Evolutionary conservation across 2,888 invertebrate genomes (phyloP), one percentile per base, ranked within the genome.

Genomic region (Lypha dubia): DNA sequence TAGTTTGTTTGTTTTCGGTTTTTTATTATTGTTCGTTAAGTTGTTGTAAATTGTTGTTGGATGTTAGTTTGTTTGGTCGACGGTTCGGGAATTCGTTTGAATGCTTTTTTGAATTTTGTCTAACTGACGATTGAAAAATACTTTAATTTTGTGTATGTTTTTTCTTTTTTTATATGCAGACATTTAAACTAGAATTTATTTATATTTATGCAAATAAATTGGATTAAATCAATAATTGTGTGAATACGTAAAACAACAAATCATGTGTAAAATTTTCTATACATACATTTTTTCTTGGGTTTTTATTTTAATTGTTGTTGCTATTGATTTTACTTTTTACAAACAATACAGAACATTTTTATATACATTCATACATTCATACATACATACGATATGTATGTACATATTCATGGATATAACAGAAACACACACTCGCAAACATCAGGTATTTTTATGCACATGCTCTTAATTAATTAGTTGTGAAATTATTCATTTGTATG

Each of bases 141-240:
- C 24, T 41, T 32, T 17, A 46, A n/a, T n/a, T n/a, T n/a, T n/a
- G n/a, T n/a, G n/a, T n/a, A n/a, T n/a, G 5, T 24, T 28, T 17
- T 65, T 24, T 17, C 5, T 13, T 24, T 46, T 9, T 65, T 24
- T 13, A 28, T 46, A 24, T 35, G 60, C 32, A 35, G n/a, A 46
- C 35, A 49, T 49, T 32, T 73, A 35, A 41, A 38, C 41, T 71
- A 60, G 49, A 51, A 73, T 74, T 46, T 46, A 53, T 67, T 67
- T 60, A 44, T 62, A 79, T 74, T 74, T 67, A 74, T 83, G 58
- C 63, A 60, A 75, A 79, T 70, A 70, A 79, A 75, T 79, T 75
- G 51, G 41, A 79, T 79, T 83, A 75, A 79, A 83, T 51, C 74
- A 65, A 75, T 79, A 79, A 79, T 75, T 83, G 71, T 70, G 58